A percentile compares a stretch with the other conserved stretches of the same genome.
Evolutionary conservation across 2,797 vertebrate genomes (phyloP).

Genomic region (Microchirus variegatus): DNA sequence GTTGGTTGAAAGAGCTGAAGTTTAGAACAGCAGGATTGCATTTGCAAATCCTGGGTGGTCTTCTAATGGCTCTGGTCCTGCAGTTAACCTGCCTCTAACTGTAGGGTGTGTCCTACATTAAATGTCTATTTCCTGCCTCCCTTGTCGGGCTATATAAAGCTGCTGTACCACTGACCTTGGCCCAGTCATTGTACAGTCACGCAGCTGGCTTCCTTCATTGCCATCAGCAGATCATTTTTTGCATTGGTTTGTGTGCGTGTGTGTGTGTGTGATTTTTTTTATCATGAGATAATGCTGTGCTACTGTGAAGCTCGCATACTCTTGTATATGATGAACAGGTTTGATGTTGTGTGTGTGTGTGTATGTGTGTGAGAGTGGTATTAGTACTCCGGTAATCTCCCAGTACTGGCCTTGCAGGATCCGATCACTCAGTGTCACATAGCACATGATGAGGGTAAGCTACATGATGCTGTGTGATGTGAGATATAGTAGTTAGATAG

Average conservation of each 20-base stretch:
- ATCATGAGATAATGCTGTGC: constrained; percentile 19
- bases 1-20: constrained; percentile 72
- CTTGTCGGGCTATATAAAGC: constrained; percentile 81
- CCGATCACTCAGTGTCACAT: constrained; percentile 63
- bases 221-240: constrained; percentile 55
- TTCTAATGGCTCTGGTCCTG: constrained; percentile 80
- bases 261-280: constrained; percentile 5
- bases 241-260: constrained; percentile 12
- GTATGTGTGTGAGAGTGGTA: constrained; percentile 67
- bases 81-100: constrained; percentile 83
- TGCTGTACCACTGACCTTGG: constrained; percentile 82
- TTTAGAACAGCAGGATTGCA: constrained; percentile 75
- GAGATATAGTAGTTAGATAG: constrained; percentile 22
- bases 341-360: constrained; percentile 58
- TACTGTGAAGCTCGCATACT: constrained; percentile 15
- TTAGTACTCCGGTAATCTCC: constrained; percentile 71
- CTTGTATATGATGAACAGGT: constrained; percentile 43
- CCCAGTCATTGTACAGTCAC: constrained; percentile 80
- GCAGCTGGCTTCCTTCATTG: constrained; percentile 69
- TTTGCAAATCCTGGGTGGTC: constrained; percentile 82
- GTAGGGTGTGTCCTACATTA: constrained; percentile 84
- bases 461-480: constrained; percentile 50
- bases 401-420: constrained; percentile 67
- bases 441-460: constrained; percentile 50
- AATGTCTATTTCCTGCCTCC: constrained; percentile 83